Base-by-base conservation (phyloP, 2,797 vertebrate genomes). In the Myotis pilosus region DNA sequence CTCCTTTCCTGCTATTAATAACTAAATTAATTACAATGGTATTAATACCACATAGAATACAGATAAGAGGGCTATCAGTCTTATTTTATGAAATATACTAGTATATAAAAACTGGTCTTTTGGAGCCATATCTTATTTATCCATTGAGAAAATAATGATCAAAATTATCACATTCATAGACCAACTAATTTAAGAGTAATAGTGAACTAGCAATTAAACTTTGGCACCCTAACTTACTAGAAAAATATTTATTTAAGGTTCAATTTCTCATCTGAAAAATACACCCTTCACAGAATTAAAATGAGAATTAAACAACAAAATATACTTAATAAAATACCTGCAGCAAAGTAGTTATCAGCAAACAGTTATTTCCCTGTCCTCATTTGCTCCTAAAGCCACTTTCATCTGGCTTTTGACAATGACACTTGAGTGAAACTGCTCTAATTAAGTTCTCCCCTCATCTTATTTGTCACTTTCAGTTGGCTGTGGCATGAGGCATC, bases 141-240 rank as follows among this genome's bases (percentile, higher is more conserved):
- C 57, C 68, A 84, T 15, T 90, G 55, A 93, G 44, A 93, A 95
- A 81, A 74, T 72, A 76, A 97, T 85, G 23, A 92, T 66, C 51
- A 68, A 76, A 55, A 22, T 30, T 81, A 62, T 36, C 49, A 62
- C 4, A 86, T 71, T 62, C 66, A 92, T 13, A 84, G 4, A 80
- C 30, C 47, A 49, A 87, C 41, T 78, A 84, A 93, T 64, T 92
- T 87, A 95, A 87, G 33, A 55, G 19, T 68, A 57, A 71, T 85
- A 82, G 72, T 36, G 23, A 88, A 41, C 30, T 13, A 79, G 28
- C 74, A 69, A 93, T 57, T 95, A 28, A 84, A 94, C 38, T 79
- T 84, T 23, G 71, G 44, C 41, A 89, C 11, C 23, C 44, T 41
- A 66, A 79, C 8, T 76, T 87, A 75, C 33, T 83, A 30, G 55